Base-by-base conservation (phyloP, 2,113 vertebrate genomes). In the Aldabrachelys gigantea region DNA sequence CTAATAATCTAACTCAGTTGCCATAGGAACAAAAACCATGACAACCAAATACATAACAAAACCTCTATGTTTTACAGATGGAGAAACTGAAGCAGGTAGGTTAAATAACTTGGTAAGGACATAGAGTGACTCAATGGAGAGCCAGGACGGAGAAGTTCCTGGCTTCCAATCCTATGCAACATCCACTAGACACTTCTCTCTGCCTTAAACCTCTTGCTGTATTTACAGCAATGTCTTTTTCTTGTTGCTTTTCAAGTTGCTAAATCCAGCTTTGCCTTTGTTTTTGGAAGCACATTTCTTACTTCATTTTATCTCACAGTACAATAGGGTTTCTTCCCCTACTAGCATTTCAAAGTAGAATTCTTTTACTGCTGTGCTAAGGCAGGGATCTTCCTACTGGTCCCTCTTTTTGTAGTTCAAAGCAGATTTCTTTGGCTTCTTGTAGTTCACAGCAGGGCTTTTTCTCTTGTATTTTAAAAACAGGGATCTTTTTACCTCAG, bases 331-430 rank as follows among this genome's bases (percentile, higher is more conserved):
- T 92, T 75, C 0, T 80, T 81, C 10, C 38, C 10, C 49, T 82
- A 80, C 89, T 97, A 96, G 80, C 93, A 95, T 97, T 97, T 97
- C 97, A 97, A 97, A 97, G 96, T 6, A 31, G 87, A 92, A 95
- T 91, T 96, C 69, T 96, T 93, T 87, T 90, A 35, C 87, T 89
- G 62, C 80, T 91, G 69, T 84, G 12, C 83, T 95, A 84, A 96
- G 88, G 88, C 29, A 93, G 95, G n/a, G 52, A 87, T 94, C 94
- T 96, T 95, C 96, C 95, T 82, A n/a, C 81, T 53, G 41, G 81
- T 96, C 93, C 85, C 44, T 89, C 59, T 95, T 95, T 96, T 88
- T 95, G 84, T 86, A 94, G 96, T 97, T 98, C 96, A 97, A 97
- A 96, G 96, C 17, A 89, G 75, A 8, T 12, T 87, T 96, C 93